Evolutionary conservation across 2,888 invertebrate genomes (phyloP).

Genomic region (Drosophila ustulata): DNA sequence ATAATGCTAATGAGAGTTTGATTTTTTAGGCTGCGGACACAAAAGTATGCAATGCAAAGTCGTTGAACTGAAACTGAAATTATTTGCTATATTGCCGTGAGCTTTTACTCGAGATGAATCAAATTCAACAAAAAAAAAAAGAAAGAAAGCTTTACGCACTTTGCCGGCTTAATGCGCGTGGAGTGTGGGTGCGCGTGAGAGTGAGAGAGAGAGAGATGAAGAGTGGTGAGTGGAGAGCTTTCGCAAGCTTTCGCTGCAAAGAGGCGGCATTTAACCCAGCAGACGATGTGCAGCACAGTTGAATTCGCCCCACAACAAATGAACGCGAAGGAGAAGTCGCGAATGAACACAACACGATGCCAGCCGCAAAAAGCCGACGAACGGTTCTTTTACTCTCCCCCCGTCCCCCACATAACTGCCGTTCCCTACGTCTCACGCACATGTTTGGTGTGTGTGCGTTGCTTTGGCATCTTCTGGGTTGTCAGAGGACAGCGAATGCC

Average conservation of each 20-base stretch:
- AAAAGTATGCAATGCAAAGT: neutral
- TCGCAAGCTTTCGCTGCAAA: conserved; percentile 55
- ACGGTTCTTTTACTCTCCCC: conserved; percentile 5
- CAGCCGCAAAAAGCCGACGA: conserved; percentile 31
- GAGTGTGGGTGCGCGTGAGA: too few relatives aligned
- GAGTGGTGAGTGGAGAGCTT: neutral
- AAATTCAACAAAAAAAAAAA: neutral
- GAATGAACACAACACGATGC: conserved; percentile 33
- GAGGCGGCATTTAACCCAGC: conserved; percentile 45
- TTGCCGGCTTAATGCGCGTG: conserved; percentile 21
- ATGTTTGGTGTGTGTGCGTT: neutral
- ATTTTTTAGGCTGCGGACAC: neutral
- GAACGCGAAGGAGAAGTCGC: conserved; percentile 14
- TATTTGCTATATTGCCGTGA: neutral
- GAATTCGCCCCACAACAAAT: conserved; percentile 49
- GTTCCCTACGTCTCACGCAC: neutral
- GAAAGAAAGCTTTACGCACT: conserved; percentile 14
- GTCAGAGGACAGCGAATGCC: conserved; percentile 66
- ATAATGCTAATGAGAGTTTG: neutral
- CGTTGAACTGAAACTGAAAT: too few relatives aligned
- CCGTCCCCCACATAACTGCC: neutral
- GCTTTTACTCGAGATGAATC: conserved; percentile 1
- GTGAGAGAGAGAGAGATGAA: neutral
- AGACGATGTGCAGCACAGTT: conserved; percentile 42
- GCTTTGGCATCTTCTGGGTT: conserved; percentile 60